Evolutionary conservation across 2,797 vertebrate genomes (phyloP).

Genomic region (Syncerus caffer): DNA sequence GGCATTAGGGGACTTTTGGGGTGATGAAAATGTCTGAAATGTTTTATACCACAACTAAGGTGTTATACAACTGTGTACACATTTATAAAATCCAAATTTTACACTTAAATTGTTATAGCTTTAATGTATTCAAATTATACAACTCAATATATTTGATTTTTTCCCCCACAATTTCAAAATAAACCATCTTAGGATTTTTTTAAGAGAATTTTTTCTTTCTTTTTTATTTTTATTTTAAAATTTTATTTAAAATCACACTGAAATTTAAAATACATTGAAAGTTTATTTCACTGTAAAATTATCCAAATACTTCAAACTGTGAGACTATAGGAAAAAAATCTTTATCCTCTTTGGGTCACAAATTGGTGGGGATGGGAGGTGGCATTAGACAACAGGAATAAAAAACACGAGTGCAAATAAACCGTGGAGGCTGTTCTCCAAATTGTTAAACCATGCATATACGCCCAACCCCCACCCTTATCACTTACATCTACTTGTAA

Average conservation of each 20-base stretch:
- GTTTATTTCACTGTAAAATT: conserved; percentile 25
- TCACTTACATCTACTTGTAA: not conserved
- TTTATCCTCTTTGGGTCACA: not conserved
- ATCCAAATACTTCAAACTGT: conserved; percentile 5
- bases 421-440: not conserved
- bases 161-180: conserved; percentile 6
- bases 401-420: not conserved
- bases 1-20: not conserved
- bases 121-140: conserved; percentile 24
- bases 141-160: not conserved
- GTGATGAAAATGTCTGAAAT: not conserved
- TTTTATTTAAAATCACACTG: not conserved
- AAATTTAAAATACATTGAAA: not conserved
- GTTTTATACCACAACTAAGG: not conserved
- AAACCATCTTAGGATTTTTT: not conserved
- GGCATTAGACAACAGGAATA: not conserved
- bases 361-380: not conserved
- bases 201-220: not conserved
- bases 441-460: not conserved
- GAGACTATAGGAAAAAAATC: not conserved
- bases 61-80: not conserved
- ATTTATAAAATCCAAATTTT: conserved; percentile 5
- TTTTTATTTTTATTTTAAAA: not conserved
- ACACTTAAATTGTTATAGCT: not conserved
- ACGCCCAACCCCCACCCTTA: not conserved